Base-by-base conservation (phyloP, 92 coral and sea anemone species). In the Phymanthus crucifer region DNA sequence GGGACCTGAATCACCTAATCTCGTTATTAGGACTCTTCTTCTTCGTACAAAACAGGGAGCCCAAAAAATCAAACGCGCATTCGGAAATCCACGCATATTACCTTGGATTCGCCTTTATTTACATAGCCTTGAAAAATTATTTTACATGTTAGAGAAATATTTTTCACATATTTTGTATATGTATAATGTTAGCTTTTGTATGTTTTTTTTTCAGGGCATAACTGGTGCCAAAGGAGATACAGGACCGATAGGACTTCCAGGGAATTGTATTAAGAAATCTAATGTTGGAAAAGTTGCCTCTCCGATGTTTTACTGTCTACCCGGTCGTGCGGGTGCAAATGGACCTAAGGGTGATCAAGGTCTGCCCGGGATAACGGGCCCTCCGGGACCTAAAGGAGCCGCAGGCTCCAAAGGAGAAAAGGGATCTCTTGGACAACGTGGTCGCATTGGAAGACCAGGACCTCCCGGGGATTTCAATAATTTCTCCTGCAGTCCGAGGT, bases 291-390 rank as follows among this genome's bases (percentile, higher is more conserved):
- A 85, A 37, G 85, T 70, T 74, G 80, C 87, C 33, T 78, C 89
- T 2, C 90, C 91, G 18, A 79, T 67, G 35, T 88, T 88, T 14
- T 70, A 83, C 52, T 93, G 98, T 52, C 79, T 93, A 34, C 93
- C 94, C 29, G 99, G 98, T 5, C 91, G 88, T 61, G 66, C 73
- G 13, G 99, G 99, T 21, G 87, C 75, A 13, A 47, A 56, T 19
- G 98, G 98, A 35, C 57, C 86, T 27, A 87, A 78, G 77, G 99
- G 99, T n/a, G 84, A 83, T n/a, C 72, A 45, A 3, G 99, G 98
- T 5, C 72, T 70, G 12, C 78, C 57, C 33, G 98, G 98, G 1
- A 58, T 73, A 18, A 78, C 27, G 12, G 99, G 99, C 10, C 77
- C 79, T 11, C 33, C 72, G 14, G 99, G 99, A 13, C 23, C 61